A percentile compares a stretch with the other conserved stretches of the same genome.
These are phyloP conservation scores for Capromys pilorides DNA, from an alignment of 2,797 vertebrate species.

Conservation along the genomic window DNA sequence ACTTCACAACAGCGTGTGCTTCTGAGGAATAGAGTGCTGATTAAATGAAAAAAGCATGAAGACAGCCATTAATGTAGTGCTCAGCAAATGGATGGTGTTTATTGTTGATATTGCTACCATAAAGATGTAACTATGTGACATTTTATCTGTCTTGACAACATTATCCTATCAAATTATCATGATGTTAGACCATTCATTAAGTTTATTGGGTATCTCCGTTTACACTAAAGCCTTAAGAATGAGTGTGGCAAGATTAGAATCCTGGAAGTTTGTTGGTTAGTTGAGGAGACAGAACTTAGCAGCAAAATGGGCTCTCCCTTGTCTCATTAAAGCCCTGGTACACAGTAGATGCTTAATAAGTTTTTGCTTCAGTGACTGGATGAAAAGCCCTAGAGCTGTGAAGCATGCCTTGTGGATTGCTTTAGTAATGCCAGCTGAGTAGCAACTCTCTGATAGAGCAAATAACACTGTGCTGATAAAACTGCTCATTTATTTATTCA, in stretches of 20 bases:
- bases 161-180: background rate
- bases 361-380: background rate
- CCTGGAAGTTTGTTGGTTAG: background rate
- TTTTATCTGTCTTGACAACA: background rate
- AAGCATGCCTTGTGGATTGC: background rate
- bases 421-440: background rate
- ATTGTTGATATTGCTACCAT: background rate
- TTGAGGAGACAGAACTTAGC: background rate
- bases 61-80: background rate
- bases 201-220: background rate
- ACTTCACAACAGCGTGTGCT: background rate
- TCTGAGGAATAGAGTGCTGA: background rate
- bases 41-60: background rate
- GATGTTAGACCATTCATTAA: background rate
- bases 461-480: conserved; percentile 2
- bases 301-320: background rate
- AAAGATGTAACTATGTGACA: background rate
- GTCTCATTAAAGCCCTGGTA: background rate
- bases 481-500: background rate
- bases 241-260: background rate
- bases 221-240: background rate
- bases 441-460: background rate
- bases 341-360: background rate
- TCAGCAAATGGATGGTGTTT: background rate
- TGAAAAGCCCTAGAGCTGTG: background rate